Percentiles rank a stretch among this genome's conserved stretches.
phyloP scores from a whole-genome alignment of 2,113 vertebrate genomes.

The Pipa parva region DNA sequence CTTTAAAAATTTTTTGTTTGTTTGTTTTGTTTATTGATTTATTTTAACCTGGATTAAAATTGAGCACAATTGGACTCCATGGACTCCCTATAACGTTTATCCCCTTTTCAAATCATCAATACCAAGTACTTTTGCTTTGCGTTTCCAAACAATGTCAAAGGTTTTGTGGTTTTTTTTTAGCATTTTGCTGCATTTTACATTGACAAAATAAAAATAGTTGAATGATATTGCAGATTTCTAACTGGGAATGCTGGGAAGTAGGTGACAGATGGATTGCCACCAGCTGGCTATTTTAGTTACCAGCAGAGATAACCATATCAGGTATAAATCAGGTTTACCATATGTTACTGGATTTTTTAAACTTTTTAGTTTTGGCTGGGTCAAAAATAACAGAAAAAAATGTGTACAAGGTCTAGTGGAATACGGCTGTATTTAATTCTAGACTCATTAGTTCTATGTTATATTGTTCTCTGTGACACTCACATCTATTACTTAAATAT shows the following conservation, averaged over 20 bases:
- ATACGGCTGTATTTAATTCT: no score
- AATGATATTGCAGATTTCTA: neutral
- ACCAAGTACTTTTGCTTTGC: no score
- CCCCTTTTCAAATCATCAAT: neutral
- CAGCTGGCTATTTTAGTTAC: neutral
- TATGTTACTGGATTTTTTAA: neutral
- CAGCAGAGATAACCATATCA: neutral
- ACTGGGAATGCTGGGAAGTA: neutral
- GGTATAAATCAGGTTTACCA: neutral
- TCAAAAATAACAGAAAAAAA: neutral
- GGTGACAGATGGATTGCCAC: neutral
- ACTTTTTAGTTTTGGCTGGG: neutral
- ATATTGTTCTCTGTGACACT: no score
- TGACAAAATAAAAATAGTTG: no score
- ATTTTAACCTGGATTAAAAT: no score
- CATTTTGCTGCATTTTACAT: neutral
- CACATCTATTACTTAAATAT: no score
- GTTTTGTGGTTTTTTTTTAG: no score
- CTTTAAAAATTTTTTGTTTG: neutral
- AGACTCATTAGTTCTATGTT: no score
- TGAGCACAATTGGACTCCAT: no score
- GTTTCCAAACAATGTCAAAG: no score
- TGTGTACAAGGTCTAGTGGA: no score
- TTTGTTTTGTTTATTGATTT: neutral
- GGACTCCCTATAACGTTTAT: neutral